A percentile compares a stretch with the other conserved stretches of the same genome.
phyloP scores from a whole-genome alignment of 2,888 invertebrate genomes.

The Yponomeuta cagnagella region DNA sequence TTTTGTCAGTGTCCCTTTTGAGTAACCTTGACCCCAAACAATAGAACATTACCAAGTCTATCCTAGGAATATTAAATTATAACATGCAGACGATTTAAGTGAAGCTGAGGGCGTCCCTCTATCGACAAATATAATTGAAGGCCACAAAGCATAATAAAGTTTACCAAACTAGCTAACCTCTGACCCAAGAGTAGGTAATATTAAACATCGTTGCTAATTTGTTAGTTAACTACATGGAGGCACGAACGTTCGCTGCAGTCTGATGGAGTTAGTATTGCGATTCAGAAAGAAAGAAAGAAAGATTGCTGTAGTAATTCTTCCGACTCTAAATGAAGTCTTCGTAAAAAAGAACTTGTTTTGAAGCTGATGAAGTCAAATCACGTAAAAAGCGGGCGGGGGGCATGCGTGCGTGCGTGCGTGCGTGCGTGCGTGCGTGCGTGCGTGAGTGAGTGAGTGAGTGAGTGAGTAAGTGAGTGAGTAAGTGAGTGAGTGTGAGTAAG shows the following conservation, averaged over 20 bases:
- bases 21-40: neutral
- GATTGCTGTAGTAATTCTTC: too few relatives aligned
- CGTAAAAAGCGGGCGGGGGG: too few relatives aligned
- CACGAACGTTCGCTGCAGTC: neutral
- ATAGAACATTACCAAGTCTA: neutral
- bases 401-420: too few relatives aligned
- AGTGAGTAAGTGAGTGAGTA: too few relatives aligned
- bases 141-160: constrained; percentile 3
- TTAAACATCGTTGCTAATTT: constrained; percentile 13
- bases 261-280: neutral
- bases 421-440: too few relatives aligned
- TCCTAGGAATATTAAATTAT: neutral
- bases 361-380: too few relatives aligned
- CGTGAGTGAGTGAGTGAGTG: too few relatives aligned
- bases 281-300: too few relatives aligned
- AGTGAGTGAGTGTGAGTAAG: too few relatives aligned
- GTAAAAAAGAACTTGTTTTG: too few relatives aligned
- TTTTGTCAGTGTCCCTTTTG: too few relatives aligned
- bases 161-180: constrained; percentile 2
- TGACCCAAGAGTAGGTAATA: constrained; percentile 4
- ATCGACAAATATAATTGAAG: neutral
- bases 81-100: neutral
- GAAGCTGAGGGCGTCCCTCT: neutral
- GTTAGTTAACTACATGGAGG: constrained; percentile 9
- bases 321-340: too few relatives aligned